Evolutionary conservation across 2,888 invertebrate genomes (phyloP), one percentile per base, ranked within the genome.

Genomic region (Sminthurinus aureus): DNA sequence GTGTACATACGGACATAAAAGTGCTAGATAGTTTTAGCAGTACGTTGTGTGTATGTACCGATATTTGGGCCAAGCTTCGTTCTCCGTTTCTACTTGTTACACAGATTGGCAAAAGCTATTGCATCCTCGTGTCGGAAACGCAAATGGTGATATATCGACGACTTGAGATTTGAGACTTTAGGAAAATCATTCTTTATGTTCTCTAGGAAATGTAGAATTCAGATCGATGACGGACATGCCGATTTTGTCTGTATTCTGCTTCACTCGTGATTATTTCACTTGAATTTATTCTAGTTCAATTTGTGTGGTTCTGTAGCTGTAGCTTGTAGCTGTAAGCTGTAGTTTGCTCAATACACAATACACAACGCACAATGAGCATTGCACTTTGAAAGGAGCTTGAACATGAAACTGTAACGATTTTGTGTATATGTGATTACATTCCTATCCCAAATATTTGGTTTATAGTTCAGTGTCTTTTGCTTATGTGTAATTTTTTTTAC

Each of bases 81-180:
- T 1, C 38, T 38, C 38, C 38, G 38, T 38, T 38, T 38, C 6
- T 38, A 38, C 38, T 38, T 38, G 1, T 38, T n/a, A n/a, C n/a
- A n/a, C n/a, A n/a, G n/a, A n/a, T n/a, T n/a, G n/a, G n/a, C n/a
- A n/a, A n/a, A n/a, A 38, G 38, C 38, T 38, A 38, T 38, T 6
- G 6, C 38, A 38, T 64, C 64, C 15, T 2, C 38, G 6, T 38
- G 38, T 38, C 1, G 38, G 38, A 38, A 38, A 6, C 6, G 38
- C 38, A 38, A 71, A 71, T 22, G 24, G 24, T 71, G 71, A 71
- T 71, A 26, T 22, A 71, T 71, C 71, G 71, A 71, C 26, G 26
- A 71, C 71, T 71, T 71, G 71, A 71, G 71, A 71, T 71, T 22
- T 69, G 13, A 3, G n/a, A 12, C 58, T 18, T 15, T n/a, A n/a